Conservation (phyloP, 2,888 invertebrate genomes). For the Nemapogon koenigi region DNA sequence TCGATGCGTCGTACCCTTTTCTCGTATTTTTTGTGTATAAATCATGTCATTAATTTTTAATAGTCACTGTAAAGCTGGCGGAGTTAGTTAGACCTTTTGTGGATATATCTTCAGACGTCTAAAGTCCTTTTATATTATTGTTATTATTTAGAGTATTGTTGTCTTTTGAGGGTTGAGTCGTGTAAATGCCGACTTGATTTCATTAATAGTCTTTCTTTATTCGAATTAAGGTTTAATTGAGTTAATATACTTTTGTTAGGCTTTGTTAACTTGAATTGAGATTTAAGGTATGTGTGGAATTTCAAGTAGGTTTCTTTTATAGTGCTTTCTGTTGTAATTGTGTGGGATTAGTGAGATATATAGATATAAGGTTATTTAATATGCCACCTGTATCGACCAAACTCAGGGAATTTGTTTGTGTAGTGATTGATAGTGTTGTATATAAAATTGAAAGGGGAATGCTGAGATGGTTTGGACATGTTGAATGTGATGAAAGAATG, state of each 20-base stretch:
- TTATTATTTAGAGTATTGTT: conserved; percentile 58
- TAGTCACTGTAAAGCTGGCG: conserved; percentile 51
- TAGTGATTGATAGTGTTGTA: no score
- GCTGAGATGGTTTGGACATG: no score
- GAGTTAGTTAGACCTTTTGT: conserved; percentile 62
- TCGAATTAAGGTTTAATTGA: conserved; percentile 62
- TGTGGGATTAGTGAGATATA: no score
- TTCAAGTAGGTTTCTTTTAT: no score
- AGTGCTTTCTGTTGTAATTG: no score
- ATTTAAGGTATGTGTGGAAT: background rate
- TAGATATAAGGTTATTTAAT: no score
- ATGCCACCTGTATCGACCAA: no score
- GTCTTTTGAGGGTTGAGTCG: conserved; percentile 47
- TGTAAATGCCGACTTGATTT: conserved; percentile 63
- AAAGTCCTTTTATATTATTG: conserved; percentile 55
- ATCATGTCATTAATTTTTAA: conserved; percentile 66
- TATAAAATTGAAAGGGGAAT: no score
- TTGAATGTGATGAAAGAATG: no score
- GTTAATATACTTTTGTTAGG: conserved; percentile 41
- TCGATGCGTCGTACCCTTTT: conserved; percentile 62
- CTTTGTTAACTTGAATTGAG: conserved; percentile 28
- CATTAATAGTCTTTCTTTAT: conserved; percentile 36
- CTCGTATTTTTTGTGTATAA: conserved; percentile 55
- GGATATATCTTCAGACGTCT: conserved; percentile 28
- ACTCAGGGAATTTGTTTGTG: no score